These are phyloP conservation scores for Phrynocephalus forsythii DNA, from an alignment of 2,797 vertebrate genomes.

Conservation along the genomic window DNA sequence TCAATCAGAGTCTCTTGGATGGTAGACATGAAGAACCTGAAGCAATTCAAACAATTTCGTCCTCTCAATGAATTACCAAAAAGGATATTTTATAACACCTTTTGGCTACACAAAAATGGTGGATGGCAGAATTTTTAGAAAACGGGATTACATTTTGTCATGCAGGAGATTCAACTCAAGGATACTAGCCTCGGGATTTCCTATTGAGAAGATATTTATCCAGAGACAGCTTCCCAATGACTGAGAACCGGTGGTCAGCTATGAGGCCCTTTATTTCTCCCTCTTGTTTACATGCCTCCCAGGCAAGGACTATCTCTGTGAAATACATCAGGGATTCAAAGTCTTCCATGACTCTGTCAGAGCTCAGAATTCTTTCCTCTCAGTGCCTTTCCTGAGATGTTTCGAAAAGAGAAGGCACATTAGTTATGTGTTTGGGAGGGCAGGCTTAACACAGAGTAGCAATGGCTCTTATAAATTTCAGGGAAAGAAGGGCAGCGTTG, in stretches of 20 bases:
- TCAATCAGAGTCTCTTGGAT: conserved; percentile 34
- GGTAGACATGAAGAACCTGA: conserved; percentile 30
- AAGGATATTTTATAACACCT: conserved; percentile 14
- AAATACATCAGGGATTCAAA: no score
- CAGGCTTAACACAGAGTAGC: background rate
- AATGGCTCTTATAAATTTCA: background rate
- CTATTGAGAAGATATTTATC: background rate
- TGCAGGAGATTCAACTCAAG: background rate
- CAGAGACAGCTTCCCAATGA: background rate
- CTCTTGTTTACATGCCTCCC: no score
- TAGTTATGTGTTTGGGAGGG: background rate
- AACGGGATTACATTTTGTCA: conserved; percentile 19
- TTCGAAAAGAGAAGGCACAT: background rate
- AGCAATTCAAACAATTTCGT: conserved; percentile 22
- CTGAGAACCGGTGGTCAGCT: no score
- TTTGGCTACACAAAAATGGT: background rate
- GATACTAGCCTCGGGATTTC: conserved; percentile 21
- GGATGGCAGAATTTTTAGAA: conserved; percentile 8
- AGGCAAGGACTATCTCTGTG: no score
- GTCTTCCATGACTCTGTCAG: conserved; percentile 1
- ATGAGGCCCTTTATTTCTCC: no score
- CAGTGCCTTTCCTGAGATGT: background rate
- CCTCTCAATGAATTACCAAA: conserved; percentile 22
- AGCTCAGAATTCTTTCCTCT: conserved; percentile 9
- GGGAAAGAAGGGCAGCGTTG: background rate